phyloP scores from a whole-genome alignment of 1,140 invertebrate species.

The Cataglyphis hispanica region DNA sequence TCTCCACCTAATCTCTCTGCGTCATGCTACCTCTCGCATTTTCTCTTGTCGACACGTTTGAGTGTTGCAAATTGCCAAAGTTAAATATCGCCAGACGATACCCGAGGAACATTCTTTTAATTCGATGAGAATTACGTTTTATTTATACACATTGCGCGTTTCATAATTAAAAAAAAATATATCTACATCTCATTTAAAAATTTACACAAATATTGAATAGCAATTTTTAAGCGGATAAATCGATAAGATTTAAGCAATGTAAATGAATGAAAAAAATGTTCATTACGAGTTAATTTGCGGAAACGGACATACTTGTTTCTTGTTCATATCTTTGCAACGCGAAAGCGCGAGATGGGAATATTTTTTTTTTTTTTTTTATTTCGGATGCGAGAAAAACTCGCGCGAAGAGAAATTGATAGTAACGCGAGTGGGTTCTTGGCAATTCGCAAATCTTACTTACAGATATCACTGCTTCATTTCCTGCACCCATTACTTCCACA shows the following conservation, averaged over 20 bases:
- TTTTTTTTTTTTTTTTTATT: no score
- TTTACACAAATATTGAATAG: no score
- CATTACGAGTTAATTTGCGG: neutral
- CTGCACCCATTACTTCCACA: constrained; percentile 76
- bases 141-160: no score
- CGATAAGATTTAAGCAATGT: neutral
- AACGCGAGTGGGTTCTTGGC: constrained; percentile 74
- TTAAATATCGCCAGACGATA: neutral
- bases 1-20: constrained; percentile 75
- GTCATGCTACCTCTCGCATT: constrained; percentile 76
- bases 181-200: neutral
- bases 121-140: neutral
- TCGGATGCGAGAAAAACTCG: neutral
- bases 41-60: constrained; percentile 66
- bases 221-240: no score
- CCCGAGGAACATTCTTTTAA: neutral
- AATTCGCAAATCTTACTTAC: constrained; percentile 84
- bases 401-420: neutral
- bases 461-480: constrained; percentile 80
- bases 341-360: constrained; percentile 31
- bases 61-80: constrained; percentile 80
- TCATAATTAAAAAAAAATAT: constrained; percentile 8
- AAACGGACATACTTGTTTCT: neutral
- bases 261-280: neutral
- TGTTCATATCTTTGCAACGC: neutral